Base-by-base conservation (phyloP, 1,140 invertebrate genomes). In the Vollenhovia emeryi region DNA sequence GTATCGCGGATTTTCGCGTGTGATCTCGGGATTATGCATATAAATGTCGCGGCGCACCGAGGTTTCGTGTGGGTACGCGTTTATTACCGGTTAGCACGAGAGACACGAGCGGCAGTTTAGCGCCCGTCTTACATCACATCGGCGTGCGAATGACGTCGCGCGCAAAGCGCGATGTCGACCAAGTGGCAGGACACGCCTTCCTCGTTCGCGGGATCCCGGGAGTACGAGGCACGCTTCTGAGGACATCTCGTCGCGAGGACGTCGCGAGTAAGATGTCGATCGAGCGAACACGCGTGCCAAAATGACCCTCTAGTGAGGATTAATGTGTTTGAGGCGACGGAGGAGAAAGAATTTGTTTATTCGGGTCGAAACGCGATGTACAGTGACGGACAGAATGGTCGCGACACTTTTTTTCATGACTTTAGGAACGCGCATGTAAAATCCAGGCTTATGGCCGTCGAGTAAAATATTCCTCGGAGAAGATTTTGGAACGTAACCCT, bases 61-160 rank as follows among this genome's bases (percentile, higher is more conserved):
- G n/a, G 59, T 78, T 64, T 64, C 75, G 75, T 78, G 75, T 64
- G 30, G 18, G 18, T 33, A 78, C 27, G n/a, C 43, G 52, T 64
- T 78, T 78, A 78, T 78, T 78, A 64, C 75, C 50, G 33, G 43
- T 78, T 78, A 78, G 59, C 75, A 78, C 75, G 75, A 52, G 11
- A 64, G 13, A 78, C 75, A 33, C 75, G 59, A 40, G 59, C 30
- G 36, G 75, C 43, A 78, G 75, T 78, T 78, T 78, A 78, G 75
- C 59, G 59, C 59, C 13, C 59, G 43, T 43, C 75, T 78, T 59
- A 76, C 55, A 76, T 76, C 73, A 76, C 40, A 52, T 21, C 52
- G 64, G 11, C 43, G 40, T 64, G 75, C 60, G 75, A 78, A 78
- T 78, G 75, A 62, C 74, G 74, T 64, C 50, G 50, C 69, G 21